A percentile compares a stretch with the other conserved stretches of the same genome.
Evolutionary conservation across 1,140 invertebrate genomes (phyloP).

Genomic region (Philotrypesis tridentata): DNA sequence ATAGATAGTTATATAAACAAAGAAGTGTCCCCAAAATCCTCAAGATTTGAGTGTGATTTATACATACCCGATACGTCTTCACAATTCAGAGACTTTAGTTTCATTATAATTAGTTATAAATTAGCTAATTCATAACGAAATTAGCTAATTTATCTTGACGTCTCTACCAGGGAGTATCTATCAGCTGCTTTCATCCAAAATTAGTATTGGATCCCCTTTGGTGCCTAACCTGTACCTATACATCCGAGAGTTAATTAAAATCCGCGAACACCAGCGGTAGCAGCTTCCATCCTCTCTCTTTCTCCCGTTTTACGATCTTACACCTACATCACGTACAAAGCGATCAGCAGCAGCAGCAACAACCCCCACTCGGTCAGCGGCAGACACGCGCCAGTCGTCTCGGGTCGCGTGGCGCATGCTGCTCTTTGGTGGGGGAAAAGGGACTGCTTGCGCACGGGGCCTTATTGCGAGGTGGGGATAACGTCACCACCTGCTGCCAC

Average conservation of each 20-base stretch:
- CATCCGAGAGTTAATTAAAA: constrained; percentile 45
- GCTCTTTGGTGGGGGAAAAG: constrained; percentile 27
- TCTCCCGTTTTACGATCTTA: constrained; percentile 9
- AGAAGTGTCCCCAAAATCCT: too few relatives aligned
- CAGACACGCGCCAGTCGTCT: constrained; percentile 46
- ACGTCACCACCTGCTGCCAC: constrained; percentile 50
- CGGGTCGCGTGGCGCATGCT: constrained; percentile 38
- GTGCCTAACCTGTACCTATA: constrained; percentile 20
- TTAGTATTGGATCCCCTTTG: not conserved
- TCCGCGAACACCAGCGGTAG: constrained; percentile 7
- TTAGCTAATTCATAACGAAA: too few relatives aligned
- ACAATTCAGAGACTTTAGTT: too few relatives aligned
- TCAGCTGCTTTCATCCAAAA: not conserved
- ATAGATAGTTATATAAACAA: too few relatives aligned
- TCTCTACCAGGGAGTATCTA: too few relatives aligned
- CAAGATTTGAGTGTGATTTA: not conserved
- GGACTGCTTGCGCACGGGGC: constrained; percentile 33
- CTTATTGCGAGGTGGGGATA: constrained; percentile 19
- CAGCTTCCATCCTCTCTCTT: not conserved
- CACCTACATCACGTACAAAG: not conserved
- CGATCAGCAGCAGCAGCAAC: not conserved
- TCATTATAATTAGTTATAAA: too few relatives aligned
- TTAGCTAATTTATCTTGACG: too few relatives aligned
- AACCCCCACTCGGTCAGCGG: not conserved
- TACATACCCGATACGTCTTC: too few relatives aligned